Evolutionary conservation across 2,888 invertebrate species (phyloP).

Genomic region (Itoplectis maculator): DNA sequence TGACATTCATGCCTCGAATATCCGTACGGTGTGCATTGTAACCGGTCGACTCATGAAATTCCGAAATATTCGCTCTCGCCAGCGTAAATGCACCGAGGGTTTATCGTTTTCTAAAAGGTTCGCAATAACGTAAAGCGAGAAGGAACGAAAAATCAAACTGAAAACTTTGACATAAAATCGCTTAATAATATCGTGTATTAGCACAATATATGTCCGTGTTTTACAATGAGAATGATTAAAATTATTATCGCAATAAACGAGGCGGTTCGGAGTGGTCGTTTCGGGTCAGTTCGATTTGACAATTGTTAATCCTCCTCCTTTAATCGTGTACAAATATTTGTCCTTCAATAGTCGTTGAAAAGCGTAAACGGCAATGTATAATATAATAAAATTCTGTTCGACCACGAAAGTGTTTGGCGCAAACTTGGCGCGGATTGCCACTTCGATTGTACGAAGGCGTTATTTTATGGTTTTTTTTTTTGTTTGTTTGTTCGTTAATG

Average conservation of each 20-base stretch:
- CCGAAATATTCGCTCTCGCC: constrained; percentile 30
- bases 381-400: constrained; percentile 67
- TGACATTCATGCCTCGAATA: constrained; percentile 50
- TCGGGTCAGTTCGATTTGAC: constrained; percentile 63
- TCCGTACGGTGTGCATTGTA: constrained; percentile 28
- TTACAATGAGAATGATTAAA: constrained; percentile 66
- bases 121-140: constrained; percentile 8
- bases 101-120: not conserved
- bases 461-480: constrained; percentile 58
- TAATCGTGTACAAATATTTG: constrained; percentile 55
- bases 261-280: constrained; percentile 60
- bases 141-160: constrained; percentile 5
- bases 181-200: constrained; percentile 67
- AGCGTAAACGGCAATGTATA: constrained; percentile 69
- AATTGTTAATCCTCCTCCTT: constrained; percentile 54
- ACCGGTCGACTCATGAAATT: constrained; percentile 27
- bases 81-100: constrained; percentile 27
- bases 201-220: constrained; percentile 64
- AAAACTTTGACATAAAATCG: constrained; percentile 58
- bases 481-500: constrained; percentile 52
- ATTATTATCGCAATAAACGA: constrained; percentile 64
- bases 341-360: constrained; percentile 67
- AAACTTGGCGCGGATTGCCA: constrained; percentile 72
- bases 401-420: constrained; percentile 68
- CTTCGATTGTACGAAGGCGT: constrained; percentile 78